Percentiles rank a stretch among this genome's conserved stretches.
These are phyloP conservation scores for Lasioglossum marginatum DNA, from an alignment of 2,888 invertebrate species.

Conservation along the genomic window DNA sequence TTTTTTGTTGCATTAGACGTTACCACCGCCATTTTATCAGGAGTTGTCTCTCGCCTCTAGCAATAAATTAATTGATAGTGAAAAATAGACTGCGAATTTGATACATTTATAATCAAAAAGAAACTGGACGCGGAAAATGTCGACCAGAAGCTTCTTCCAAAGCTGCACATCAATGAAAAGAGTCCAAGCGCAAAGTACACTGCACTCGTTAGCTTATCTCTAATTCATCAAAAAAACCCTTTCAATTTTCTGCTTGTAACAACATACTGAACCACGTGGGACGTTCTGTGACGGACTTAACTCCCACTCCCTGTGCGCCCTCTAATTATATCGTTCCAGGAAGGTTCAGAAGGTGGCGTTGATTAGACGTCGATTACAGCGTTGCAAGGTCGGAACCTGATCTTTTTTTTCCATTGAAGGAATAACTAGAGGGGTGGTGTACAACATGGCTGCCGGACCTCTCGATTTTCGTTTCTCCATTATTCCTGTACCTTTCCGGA, in stretches of 20 bases:
- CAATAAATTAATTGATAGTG: too few species aligned
- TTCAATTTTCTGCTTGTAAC: conserved; percentile 18
- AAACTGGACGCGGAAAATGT: background rate
- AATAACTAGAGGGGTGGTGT: background rate
- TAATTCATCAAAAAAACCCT: background rate
- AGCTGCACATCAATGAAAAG: background rate
- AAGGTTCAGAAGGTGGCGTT: background rate
- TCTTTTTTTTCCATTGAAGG: background rate
- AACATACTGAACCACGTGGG: background rate
- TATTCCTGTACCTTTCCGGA: background rate
- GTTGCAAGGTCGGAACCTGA: background rate
- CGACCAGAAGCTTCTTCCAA: background rate
- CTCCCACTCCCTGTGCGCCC: conserved; percentile 1
- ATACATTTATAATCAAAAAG: background rate
- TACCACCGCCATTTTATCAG: too few species aligned
- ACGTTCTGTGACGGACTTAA: background rate
- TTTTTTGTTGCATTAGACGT: too few species aligned
- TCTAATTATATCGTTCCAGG: conserved; percentile 37
- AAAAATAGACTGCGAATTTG: too few species aligned
- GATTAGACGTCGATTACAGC: conserved; percentile 35
- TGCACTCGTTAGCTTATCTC: background rate
- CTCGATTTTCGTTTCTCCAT: background rate
- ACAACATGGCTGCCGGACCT: background rate
- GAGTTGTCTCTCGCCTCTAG: too few species aligned
- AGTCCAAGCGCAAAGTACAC: background rate